Evolutionary conservation across 1,140 invertebrate species (phyloP).

Genomic region (Ctenoplectra terminalis): DNA sequence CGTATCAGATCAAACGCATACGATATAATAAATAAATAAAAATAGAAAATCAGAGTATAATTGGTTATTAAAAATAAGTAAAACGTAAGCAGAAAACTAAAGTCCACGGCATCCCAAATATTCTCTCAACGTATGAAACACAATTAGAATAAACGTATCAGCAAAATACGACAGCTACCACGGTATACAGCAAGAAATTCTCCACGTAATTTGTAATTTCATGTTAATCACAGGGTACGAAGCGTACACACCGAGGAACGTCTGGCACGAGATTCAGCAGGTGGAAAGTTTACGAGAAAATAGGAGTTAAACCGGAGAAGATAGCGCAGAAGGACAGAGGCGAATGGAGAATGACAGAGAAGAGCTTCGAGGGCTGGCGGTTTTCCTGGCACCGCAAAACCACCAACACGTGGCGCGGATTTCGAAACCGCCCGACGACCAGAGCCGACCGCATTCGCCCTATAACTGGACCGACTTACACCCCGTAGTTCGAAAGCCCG

Average conservation of each 20-base stretch:
- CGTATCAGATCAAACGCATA: too few relatives aligned
- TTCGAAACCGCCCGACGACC: slow-evolving; percentile 70
- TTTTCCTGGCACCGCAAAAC: slow-evolving; percentile 69
- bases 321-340: slow-evolving; percentile 31
- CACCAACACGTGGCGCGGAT: slow-evolving; percentile 69
- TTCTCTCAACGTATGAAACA: too few relatives aligned
- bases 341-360: slow-evolving; percentile 58
- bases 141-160: neutral
- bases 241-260: neutral
- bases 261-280: neutral
- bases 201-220: neutral
- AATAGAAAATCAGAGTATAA: too few relatives aligned
- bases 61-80: too few relatives aligned
- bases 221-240: neutral
- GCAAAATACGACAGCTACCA: neutral
- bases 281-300: slow-evolving; percentile 49
- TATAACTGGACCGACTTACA: slow-evolving; percentile 64
- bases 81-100: neutral
- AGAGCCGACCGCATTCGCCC: slow-evolving; percentile 66
- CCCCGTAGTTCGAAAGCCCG: slow-evolving; percentile 54
- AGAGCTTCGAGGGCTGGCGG: slow-evolving; percentile 66
- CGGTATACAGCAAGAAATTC: neutral
- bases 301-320: slow-evolving; percentile 44
- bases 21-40: too few relatives aligned
- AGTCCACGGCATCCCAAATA: neutral